These are phyloP conservation scores for Neocrepidodera transversa DNA, from an alignment of 2,888 invertebrate genomes.

Conservation along the genomic window DNA sequence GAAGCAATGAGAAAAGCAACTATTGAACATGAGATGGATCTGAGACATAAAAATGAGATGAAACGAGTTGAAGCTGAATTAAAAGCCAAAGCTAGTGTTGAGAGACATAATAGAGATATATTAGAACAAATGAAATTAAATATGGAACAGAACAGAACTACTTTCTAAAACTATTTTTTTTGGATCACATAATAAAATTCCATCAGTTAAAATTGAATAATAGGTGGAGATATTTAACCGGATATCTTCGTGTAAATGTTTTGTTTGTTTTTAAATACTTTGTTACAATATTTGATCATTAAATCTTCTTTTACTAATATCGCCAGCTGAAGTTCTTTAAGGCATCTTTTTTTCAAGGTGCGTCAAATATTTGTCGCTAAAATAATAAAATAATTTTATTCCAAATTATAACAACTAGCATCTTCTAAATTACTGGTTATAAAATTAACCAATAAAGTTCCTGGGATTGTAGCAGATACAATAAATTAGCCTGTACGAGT, in stretches of 20 bases:
- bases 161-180: too few species aligned
- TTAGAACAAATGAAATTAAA: slow-evolving; percentile 91
- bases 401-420: slow-evolving; percentile 76
- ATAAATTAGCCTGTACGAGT: slow-evolving; percentile 94
- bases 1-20: slow-evolving; percentile 93
- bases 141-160: slow-evolving; percentile 91
- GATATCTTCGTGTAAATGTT: slow-evolving; percentile 65
- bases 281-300: slow-evolving; percentile 86
- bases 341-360: slow-evolving; percentile 72
- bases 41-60: slow-evolving; percentile 91
- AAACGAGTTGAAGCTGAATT: slow-evolving; percentile 91
- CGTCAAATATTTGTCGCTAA: slow-evolving; percentile 78
- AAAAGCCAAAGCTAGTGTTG: slow-evolving; percentile 86
- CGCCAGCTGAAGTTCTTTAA: slow-evolving; percentile 71
- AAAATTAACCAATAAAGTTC: slow-evolving; percentile 83
- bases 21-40: slow-evolving; percentile 94
- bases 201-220: slow-evolving; percentile 90
- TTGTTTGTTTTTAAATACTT: slow-evolving; percentile 67
- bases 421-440: slow-evolving; percentile 78
- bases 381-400: slow-evolving; percentile 48
- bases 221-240: slow-evolving; percentile 86
- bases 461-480: slow-evolving; percentile 90
- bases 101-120: slow-evolving; percentile 95
- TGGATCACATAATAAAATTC: slow-evolving; percentile 75
- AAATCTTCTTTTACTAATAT: slow-evolving; percentile 85